Percentiles rank a stretch among this genome's conserved stretches.
These are phyloP conservation scores for Nephrotoma appendiculata DNA, from an alignment of 2,888 invertebrate species.

Conservation along the genomic window DNA sequence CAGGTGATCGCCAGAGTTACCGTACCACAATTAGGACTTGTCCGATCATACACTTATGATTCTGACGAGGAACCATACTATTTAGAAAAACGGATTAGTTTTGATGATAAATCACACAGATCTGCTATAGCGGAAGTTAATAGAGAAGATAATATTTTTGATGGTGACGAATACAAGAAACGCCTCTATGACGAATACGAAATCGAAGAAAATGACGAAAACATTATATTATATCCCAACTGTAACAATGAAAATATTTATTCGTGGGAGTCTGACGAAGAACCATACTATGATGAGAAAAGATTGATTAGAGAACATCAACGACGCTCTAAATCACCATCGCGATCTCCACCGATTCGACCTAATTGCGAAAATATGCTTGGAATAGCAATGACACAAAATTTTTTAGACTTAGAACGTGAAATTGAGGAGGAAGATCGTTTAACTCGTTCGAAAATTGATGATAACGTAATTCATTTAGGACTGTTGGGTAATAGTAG, in stretches of 20 bases:
- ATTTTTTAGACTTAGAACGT: not conserved
- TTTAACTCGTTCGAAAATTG: not conserved
- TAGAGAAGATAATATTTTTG: not conserved
- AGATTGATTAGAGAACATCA: not conserved
- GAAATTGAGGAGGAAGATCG: not conserved
- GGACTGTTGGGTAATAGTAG: not conserved
- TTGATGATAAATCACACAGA: not conserved
- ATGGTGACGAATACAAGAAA: not conserved
- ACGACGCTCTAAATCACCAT: not conserved
- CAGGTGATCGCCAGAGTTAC: not conserved
- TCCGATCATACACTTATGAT: not conserved
- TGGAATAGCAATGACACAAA: not conserved
- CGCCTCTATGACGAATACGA: not conserved
- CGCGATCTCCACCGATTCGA: not conserved
- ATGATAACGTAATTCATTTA: not conserved
- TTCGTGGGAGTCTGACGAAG: not conserved
- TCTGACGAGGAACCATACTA: conserved; percentile 1
- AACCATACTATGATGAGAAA: not conserved
- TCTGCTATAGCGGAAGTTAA: not conserved
- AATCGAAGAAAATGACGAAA: not conserved
- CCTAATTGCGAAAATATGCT: not conserved
- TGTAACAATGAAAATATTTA: not conserved
- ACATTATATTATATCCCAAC: not conserved
- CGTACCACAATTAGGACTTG: not conserved
- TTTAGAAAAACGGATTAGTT: not conserved